phyloP scores from a whole-genome alignment of 2,113 vertebrate species.

The Pluvianellus socialis region DNA sequence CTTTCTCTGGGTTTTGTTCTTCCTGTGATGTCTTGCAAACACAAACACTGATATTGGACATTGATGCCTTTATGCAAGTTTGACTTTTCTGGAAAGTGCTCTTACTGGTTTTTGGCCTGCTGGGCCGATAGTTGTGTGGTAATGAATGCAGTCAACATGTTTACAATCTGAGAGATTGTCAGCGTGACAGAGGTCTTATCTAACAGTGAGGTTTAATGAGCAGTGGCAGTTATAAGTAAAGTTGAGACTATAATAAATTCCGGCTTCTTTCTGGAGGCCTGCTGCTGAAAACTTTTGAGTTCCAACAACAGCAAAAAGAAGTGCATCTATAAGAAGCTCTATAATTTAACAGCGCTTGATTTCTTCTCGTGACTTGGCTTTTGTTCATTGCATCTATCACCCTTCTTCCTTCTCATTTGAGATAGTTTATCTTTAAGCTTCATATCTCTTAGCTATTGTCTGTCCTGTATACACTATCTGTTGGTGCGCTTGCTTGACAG shows the following conservation, averaged over 20 bases:
- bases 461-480: not conserved
- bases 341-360: not conserved
- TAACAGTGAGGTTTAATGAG: conserved; percentile 24
- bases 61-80: conserved; percentile 13
- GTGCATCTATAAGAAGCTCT: not conserved
- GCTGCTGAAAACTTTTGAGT: not conserved
- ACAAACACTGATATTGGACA: not conserved
- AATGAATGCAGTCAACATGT: conserved; percentile 18
- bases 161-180: not conserved
- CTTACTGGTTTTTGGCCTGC: not conserved
- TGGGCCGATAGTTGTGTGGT: not conserved
- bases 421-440: conserved; percentile 10
- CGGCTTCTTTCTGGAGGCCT: not conserved
- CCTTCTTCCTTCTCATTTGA: not conserved
- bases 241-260: not conserved
- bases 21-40: not conserved
- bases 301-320: not conserved
- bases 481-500: not conserved
- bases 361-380: not conserved
- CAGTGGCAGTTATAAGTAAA: not conserved
- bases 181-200: not conserved
- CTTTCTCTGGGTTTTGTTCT: not conserved
- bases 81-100: not conserved
- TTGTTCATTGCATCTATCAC: not conserved
- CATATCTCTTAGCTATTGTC: not conserved